phyloP scores from a whole-genome alignment of 2,113 vertebrate species.

The Morone saxatilis region DNA sequence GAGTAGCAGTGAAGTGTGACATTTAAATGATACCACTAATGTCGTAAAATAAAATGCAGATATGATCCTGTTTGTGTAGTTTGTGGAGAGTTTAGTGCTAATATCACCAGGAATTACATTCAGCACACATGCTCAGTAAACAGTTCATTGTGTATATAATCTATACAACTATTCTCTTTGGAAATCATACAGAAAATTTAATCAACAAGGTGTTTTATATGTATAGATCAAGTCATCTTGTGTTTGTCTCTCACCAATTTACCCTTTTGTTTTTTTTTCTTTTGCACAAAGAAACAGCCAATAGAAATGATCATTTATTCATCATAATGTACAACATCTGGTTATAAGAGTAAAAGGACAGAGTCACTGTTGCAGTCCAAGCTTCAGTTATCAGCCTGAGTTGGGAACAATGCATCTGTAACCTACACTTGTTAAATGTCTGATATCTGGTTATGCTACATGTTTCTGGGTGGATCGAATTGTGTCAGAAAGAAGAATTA shows the following conservation, averaged over 20 bases:
- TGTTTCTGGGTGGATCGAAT: constrained; percentile 4
- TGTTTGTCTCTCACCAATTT: neutral
- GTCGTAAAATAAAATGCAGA: constrained; percentile 23
- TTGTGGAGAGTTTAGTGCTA: constrained; percentile 5
- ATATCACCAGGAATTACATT: neutral
- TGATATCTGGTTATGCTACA: neutral
- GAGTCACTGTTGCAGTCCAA: neutral
- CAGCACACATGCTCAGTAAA: constrained; percentile 16
- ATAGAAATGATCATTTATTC: neutral
- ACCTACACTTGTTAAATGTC: neutral
- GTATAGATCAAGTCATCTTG: neutral
- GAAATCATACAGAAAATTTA: constrained; percentile 2
- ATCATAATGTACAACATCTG: neutral
- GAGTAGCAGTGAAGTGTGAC: constrained; percentile 7
- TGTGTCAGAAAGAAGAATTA: neutral
- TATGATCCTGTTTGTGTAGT: constrained; percentile 29
- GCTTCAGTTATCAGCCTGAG: neutral
- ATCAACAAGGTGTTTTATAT: neutral
- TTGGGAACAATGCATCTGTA: neutral
- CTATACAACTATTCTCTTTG: constrained; percentile 17
- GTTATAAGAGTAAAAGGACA: neutral
- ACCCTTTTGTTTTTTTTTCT: neutral
- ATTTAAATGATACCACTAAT: constrained; percentile 17
- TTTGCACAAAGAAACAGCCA: neutral
- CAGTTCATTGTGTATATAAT: constrained; percentile 1